Percentiles rank a stretch among this genome's conserved stretches.
Conservation (phyloP, 92 coral and sea anemone species). For the Porites divaricata region DNA sequence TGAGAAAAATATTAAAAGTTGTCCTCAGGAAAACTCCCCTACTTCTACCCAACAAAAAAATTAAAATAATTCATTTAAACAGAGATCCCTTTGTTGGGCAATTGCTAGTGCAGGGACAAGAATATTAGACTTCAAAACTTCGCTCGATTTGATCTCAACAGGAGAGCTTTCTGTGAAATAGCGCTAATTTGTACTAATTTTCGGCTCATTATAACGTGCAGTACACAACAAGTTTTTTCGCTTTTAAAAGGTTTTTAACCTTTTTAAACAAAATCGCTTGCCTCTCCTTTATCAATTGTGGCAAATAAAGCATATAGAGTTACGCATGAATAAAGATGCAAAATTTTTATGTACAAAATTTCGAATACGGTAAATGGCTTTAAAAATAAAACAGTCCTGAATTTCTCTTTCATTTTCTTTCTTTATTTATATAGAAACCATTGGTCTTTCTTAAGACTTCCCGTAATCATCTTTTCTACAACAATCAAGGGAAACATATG, state of each 20-base stretch:
- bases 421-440: constrained; percentile 30
- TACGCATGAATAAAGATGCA: background rate
- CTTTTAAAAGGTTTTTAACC: background rate
- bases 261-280: constrained; percentile 3
- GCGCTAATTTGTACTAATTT: constrained; percentile 17
- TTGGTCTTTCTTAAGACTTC: constrained; percentile 22
- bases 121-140: constrained; percentile 9
- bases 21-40: background rate
- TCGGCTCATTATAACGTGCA: constrained; percentile 10
- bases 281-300: background rate
- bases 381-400: background rate
- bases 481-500: constrained; percentile 42
- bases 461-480: constrained; percentile 21
- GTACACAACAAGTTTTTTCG: constrained; percentile 1
- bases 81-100: background rate
- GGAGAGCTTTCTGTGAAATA: background rate
- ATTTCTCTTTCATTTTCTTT: constrained; percentile 8
- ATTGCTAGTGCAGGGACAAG: background rate
- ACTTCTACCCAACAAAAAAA: background rate
- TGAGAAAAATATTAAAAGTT: background rate
- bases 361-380: background rate
- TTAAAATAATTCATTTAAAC: constrained; percentile 5
- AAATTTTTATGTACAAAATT: background rate
- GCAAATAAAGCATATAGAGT: background rate
- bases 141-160: constrained; percentile 17